Evolutionary conservation across 1,140 invertebrate genomes (phyloP), one percentile per base, ranked within the genome.

Genomic region (Brachionus asplanchnoidis): DNA sequence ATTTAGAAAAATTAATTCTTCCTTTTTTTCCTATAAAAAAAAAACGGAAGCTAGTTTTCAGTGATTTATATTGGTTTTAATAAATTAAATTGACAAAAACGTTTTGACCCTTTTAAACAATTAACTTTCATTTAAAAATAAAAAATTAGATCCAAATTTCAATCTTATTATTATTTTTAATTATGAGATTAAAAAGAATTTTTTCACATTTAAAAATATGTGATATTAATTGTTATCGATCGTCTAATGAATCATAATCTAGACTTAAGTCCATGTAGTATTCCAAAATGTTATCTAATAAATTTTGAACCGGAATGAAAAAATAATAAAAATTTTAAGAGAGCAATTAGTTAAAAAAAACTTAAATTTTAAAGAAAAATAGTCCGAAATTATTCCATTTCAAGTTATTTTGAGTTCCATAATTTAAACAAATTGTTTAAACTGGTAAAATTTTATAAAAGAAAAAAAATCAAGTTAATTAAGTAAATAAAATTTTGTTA

Each of bases 381-480:
- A 40, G 32, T 28, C 66, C 32, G 26, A 68, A 68, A 68, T 32
- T 68, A 40, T 32, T 32, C 12, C 20, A 68, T 40, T 32, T 32
- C 66, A n/a, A 68, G 32, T 23, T 60, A 60, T 60, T 60, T 60
- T 60, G 23, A 20, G 17, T 26, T 60, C 53, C 23, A 23, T 60
- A 20, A 60, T 60, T 60, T 23, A 60, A 60, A 60, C 53, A 60
- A 60, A 20, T 60, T 60, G 53, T 60, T 32, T n/a, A 68, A 68
- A 32, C 66, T 68, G 66, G 66, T 68, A 68, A 68, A 32, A 68
- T 40, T 68, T 68, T 40, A 68, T 32, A 40, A 68, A 68, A 68
- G 32, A 68, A 68, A 66, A 36, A 65, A 68, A 68, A 68, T 68
- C 66, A 68, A 68, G 66, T 68, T 68, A 68, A 68, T 68, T 68